Evolutionary conservation across 2,797 vertebrate species (phyloP), one percentile per base, ranked within the genome.

Genomic region (Phyllotis vaccarum): DNA sequence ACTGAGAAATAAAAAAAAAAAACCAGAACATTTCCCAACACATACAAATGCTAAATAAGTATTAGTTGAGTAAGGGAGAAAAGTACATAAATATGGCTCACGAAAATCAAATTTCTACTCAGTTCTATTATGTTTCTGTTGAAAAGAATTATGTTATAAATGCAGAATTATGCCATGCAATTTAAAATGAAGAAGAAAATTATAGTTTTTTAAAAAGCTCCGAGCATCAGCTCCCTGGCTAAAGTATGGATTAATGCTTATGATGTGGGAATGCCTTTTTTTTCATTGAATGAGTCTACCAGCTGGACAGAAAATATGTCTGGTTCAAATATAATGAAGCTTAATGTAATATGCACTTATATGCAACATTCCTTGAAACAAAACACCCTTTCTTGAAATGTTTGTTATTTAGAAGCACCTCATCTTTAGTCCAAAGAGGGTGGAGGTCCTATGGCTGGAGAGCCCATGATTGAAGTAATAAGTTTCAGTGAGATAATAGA

Each of bases 181-280:
- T 96, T 97, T 94, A 89, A 97, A 96, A 92, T 56, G 49, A 96
- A 89, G 34, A 83, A 86, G 76, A 87, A 94, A 96, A 96, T 94
- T 79, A 64, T 60, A 43, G 68, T 6, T 86, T 90, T 40, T 86
- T 75, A 58, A 85, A 92, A 96, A 95, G 86, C 74, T 80, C 85
- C 21, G 12, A 96, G 82, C 66, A 93, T 96, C 68, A 95, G 56
- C 78, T 95, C 81, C 54, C 66, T 90, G 40, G 56, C 86, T 93
- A 7, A 16, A 93, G 74, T 78, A 21, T 76, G 72, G 70, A 97
- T 96, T 97, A 88, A 97, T 95, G 82, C 24, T 90, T 86, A 91
- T 64, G 85, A 78, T 78, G 21, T 54, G 37, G 86, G 62, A 96
- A 83, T 92, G 74, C 34, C 54, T 86, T 92, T 95, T 92, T 95